phyloP scores from a whole-genome alignment of 2,888 invertebrate genomes.

The Agrochola lota region DNA sequence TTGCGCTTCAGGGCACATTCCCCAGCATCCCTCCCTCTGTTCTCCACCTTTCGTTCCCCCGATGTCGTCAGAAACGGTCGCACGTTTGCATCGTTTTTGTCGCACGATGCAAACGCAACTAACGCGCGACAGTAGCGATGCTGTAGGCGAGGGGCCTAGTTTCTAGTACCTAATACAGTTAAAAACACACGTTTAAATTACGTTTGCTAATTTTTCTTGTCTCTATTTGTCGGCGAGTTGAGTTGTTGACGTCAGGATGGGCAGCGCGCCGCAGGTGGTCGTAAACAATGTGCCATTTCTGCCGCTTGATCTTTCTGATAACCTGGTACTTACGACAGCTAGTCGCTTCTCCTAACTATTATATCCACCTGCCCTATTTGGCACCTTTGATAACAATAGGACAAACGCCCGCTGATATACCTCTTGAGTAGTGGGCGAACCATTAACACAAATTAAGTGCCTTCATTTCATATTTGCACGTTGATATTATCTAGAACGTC shows the following conservation, averaged over 20 bases:
- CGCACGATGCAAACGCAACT: too few species aligned
- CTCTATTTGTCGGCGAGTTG: constrained; percentile 6
- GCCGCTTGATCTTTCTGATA: constrained; percentile 48
- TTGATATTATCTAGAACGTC: constrained; percentile 29
- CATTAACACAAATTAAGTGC: constrained; percentile 47
- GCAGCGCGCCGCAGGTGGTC: constrained; percentile 54
- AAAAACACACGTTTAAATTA: constrained; percentile 13
- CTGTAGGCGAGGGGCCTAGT: background rate
- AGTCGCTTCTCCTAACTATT: constrained; percentile 33
- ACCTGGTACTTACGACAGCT: constrained; percentile 25
- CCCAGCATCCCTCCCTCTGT: too few species aligned
- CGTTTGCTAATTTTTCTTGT: constrained; percentile 1
- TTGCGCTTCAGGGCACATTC: too few species aligned
- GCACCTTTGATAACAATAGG: constrained; percentile 16
- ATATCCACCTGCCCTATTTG: constrained; percentile 40
- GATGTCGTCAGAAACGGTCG: too few species aligned
- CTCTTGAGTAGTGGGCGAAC: constrained; percentile 3
- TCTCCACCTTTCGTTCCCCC: too few species aligned
- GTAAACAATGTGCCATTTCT: constrained; percentile 61
- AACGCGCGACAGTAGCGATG: too few species aligned
- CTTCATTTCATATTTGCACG: constrained; percentile 15
- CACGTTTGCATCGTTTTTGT: too few species aligned
- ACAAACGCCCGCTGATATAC: constrained; percentile 1
- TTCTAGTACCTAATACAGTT: background rate
- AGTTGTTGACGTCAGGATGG: constrained; percentile 46